phyloP scores from a whole-genome alignment of 2,797 vertebrate species.

The Coilia nasus region DNA sequence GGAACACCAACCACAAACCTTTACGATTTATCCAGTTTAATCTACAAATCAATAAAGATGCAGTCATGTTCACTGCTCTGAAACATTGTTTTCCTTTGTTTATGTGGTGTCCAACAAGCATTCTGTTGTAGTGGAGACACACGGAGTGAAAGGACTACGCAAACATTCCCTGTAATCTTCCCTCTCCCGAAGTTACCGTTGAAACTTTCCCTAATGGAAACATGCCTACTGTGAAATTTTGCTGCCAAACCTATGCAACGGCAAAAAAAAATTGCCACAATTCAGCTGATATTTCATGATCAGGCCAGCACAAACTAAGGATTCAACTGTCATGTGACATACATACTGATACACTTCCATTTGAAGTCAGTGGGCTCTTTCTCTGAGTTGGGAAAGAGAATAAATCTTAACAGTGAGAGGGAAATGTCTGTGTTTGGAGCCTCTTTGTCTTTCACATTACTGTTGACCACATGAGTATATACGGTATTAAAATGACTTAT shows the following conservation, averaged over 20 bases:
- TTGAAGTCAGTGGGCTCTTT: not conserved
- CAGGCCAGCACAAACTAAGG: not conserved
- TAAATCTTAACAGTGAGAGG: not conserved
- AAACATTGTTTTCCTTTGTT: no score
- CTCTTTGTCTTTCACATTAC: not conserved
- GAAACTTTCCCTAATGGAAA: no score
- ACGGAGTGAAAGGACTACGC: no score
- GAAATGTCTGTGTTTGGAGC: not conserved
- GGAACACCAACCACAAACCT: no score
- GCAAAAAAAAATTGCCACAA: not conserved
- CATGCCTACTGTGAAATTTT: not conserved
- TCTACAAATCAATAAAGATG: no score
- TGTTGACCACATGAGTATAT: not conserved
- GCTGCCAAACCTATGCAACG: not conserved
- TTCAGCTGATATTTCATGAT: not conserved
- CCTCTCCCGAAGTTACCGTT: no score
- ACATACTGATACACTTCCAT: not conserved
- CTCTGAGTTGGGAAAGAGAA: not conserved
- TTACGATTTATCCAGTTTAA: no score
- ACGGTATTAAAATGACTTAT: no score
- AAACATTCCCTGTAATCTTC: no score
- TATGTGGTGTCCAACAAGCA: no score
- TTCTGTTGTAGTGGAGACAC: no score
- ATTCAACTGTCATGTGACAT: not conserved
- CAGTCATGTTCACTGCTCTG: no score